Evolutionary conservation across 2,888 invertebrate genomes (phyloP).

Genomic region (Smittia aterrima): DNA sequence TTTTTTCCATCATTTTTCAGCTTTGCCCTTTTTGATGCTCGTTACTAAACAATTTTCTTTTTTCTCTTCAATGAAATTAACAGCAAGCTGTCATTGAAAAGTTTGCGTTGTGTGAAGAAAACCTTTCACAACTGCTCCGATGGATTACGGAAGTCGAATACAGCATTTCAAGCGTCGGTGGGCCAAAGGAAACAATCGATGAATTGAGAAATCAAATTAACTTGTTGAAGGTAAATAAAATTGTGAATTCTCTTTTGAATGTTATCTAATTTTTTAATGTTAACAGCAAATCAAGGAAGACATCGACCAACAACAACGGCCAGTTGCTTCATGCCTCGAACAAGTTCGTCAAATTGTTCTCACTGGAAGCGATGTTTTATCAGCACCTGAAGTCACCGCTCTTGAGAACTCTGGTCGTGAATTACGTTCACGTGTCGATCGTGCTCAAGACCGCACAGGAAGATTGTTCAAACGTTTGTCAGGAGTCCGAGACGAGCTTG

Average conservation of each 20-base stretch:
- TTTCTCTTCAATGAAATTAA: conserved; percentile 41
- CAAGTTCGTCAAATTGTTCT: conserved; percentile 87
- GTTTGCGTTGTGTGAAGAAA: conserved; percentile 87
- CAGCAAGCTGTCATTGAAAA: conserved; percentile 96
- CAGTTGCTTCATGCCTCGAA: conserved; percentile 81
- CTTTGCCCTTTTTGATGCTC: neutral
- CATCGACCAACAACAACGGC: conserved; percentile 79
- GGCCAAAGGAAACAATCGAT: conserved; percentile 81
- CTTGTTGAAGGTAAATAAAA: conserved; percentile 80
- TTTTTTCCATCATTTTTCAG: conserved; percentile 1
- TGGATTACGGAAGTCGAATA: conserved; percentile 86
- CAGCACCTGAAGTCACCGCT: conserved; percentile 84
- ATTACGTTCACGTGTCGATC: conserved; percentile 78
- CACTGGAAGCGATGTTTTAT: conserved; percentile 87
- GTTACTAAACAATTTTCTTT: conserved; percentile 39
- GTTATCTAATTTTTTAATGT: neutral
- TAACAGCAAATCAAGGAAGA: conserved; percentile 82
- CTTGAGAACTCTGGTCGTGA: conserved; percentile 84
- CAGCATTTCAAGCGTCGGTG: conserved; percentile 78
- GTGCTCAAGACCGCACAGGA: conserved; percentile 75
- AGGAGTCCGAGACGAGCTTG: conserved; percentile 82
- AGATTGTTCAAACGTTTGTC: conserved; percentile 72
- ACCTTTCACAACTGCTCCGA: conserved; percentile 75
- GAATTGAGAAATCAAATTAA: conserved; percentile 87
- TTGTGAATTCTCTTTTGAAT: neutral